Conservation (phyloP, 2,797 vertebrate genomes). For the Onychomys torridus region DNA sequence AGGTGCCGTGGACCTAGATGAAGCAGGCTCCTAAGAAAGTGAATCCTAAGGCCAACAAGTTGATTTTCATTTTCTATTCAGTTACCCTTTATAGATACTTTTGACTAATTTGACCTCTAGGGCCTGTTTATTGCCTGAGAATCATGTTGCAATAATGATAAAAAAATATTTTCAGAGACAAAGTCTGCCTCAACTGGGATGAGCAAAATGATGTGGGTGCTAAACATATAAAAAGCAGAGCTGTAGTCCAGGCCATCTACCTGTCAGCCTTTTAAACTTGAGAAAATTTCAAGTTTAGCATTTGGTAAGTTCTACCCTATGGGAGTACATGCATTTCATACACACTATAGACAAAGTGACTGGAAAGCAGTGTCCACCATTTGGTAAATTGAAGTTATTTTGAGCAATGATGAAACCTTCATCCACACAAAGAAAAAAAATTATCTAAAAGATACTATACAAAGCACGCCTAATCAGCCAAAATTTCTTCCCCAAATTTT, state of each 20-base stretch:
- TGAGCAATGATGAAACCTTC: not conserved
- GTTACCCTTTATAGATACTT: not conserved
- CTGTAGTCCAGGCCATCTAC: not conserved
- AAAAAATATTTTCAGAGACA: not conserved
- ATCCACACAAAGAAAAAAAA: not conserved
- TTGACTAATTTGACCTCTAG: not conserved
- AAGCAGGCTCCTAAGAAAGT: not conserved
- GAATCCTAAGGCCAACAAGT: not conserved
- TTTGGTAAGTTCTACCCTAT: not conserved
- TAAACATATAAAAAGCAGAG: not conserved
- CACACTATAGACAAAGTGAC: not conserved
- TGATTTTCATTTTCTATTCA: not conserved
- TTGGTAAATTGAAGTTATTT: not conserved
- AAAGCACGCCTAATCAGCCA: not conserved
- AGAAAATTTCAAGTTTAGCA: no score
- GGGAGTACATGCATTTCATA: not conserved
- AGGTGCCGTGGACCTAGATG: not conserved
- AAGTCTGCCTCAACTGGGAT: not conserved
- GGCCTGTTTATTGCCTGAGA: not conserved
- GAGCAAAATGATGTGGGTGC: not conserved
- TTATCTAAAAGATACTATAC: not conserved
- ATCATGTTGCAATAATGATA: not conserved
- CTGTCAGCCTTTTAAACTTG: no score
- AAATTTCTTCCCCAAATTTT: not conserved
- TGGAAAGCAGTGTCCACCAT: not conserved